Conservation (phyloP, 2,888 invertebrate species). For the Synergus itoensis region DNA sequence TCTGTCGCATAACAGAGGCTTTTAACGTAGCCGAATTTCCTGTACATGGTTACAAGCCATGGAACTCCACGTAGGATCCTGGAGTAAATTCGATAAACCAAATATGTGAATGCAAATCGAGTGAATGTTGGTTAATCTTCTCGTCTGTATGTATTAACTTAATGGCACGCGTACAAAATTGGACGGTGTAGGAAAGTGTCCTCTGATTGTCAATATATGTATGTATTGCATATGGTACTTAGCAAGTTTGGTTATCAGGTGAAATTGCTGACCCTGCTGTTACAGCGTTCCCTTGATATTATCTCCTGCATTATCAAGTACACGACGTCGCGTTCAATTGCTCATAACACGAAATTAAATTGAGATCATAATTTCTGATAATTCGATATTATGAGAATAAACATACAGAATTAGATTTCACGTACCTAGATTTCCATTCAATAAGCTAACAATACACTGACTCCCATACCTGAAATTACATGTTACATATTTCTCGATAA, state of each 20-base stretch:
- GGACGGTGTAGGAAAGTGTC: background rate
- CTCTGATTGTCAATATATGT: slow-evolving; percentile 18
- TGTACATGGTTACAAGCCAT: background rate
- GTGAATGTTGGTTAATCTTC: background rate
- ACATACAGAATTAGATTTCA: background rate
- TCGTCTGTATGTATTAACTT: background rate
- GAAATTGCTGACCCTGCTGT: slow-evolving; percentile 11
- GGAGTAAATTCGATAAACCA: slow-evolving; percentile 27
- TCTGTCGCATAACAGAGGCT: background rate
- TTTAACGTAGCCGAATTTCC: background rate
- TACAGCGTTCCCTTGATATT: slow-evolving; percentile 17
- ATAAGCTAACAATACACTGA: too few relatives aligned
- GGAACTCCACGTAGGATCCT: background rate
- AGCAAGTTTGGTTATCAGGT: background rate
- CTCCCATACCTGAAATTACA: too few relatives aligned
- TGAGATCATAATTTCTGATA: slow-evolving; percentile 1
- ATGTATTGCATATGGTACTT: background rate
- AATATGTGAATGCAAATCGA: background rate
- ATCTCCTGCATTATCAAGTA: slow-evolving; percentile 14
- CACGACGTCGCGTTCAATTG: background rate
- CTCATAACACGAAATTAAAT: slow-evolving; percentile 9
- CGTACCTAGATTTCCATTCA: background rate
- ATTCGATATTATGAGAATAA: background rate
- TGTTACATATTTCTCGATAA: background rate
- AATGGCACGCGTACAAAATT: slow-evolving; percentile 12